These are phyloP conservation scores for Gallirallus australis DNA, from an alignment of 2,797 vertebrate species.

Conservation along the genomic window DNA sequence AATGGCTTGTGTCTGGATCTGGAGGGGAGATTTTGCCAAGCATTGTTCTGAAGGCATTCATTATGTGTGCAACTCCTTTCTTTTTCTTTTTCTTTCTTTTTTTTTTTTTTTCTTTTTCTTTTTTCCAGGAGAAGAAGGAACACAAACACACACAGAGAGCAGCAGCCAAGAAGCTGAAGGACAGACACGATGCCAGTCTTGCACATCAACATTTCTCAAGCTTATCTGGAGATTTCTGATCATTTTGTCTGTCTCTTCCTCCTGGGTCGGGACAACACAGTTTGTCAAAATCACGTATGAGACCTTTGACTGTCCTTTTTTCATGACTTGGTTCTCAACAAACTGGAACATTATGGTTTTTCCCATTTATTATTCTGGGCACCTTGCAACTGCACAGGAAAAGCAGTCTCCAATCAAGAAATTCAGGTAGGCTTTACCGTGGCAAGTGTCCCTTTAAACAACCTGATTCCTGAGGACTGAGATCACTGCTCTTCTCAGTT, in stretches of 20 bases:
- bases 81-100: background rate
- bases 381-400: constrained; percentile 90
- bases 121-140: constrained; percentile 89
- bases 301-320: constrained; percentile 99
- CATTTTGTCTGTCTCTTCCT: constrained; percentile 94
- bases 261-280: constrained; percentile 98
- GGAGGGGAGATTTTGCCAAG: background rate
- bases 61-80: background rate
- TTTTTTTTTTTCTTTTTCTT: background rate
- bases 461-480: background rate
- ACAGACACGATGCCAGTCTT: constrained; percentile 87
- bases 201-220: constrained; percentile 86
- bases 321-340: constrained; percentile 99
- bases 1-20: background rate
- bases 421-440: constrained; percentile 85
- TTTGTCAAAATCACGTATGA: constrained; percentile 97
- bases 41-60: background rate
- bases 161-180: constrained; percentile 85
- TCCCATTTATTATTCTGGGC: constrained; percentile 96
- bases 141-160: constrained; percentile 88
- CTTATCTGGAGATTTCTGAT: constrained; percentile 93
- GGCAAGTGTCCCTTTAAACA: background rate
- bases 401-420: constrained; percentile 97
- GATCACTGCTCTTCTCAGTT: background rate
- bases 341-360: constrained; percentile 99